Base-by-base conservation (phyloP, 2,888 invertebrate species). In the Carcina quercana region DNA sequence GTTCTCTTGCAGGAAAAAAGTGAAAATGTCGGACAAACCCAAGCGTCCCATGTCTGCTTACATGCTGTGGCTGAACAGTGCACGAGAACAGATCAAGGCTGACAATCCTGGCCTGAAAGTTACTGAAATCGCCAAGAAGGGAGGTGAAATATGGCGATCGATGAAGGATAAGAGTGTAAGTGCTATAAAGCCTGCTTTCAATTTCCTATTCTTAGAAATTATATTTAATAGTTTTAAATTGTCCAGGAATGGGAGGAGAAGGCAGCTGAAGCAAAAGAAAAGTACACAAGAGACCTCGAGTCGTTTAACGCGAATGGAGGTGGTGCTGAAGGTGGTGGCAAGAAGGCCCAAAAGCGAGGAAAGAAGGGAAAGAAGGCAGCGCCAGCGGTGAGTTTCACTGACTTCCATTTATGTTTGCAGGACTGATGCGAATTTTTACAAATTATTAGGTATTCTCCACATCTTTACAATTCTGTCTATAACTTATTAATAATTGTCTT, bases 41-140 rank as follows among this genome's bases (percentile, higher is more conserved):
- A 99, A 99, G 80, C 89, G 97, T 62, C 94, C 97, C 21, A 87
- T 91, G 61, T 92, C 96, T 28, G 97, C 96, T 2, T 99, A 95
- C 70, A 95, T 99, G 92, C 70, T 98, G 47, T 99, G 97, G 96
- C 85, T 98, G 47, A 96, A 94, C 69, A 95, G 93, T 49, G 90
- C 88, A 38, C 87, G 98, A 48, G 94, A 96, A 54, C 83, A 87
- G 47, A 94, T 99, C 45, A 98, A 97, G 74, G 85, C 91, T 19
- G 94, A 96, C 30, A 89, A 94, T 84, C 97, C 98, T 15, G 96
- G 96, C 41, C 91, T 96, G 42, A 90, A 91, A 59, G 90, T 98
- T 14, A 95, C 95, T 5, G 98, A 98, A 60, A 90, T 98, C 39
- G 92, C 96, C 24, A 97, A 96, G 79, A 95, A 94, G 61, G 98